phyloP scores from a whole-genome alignment of 2,888 invertebrate species.

The Ellobium chinense region DNA sequence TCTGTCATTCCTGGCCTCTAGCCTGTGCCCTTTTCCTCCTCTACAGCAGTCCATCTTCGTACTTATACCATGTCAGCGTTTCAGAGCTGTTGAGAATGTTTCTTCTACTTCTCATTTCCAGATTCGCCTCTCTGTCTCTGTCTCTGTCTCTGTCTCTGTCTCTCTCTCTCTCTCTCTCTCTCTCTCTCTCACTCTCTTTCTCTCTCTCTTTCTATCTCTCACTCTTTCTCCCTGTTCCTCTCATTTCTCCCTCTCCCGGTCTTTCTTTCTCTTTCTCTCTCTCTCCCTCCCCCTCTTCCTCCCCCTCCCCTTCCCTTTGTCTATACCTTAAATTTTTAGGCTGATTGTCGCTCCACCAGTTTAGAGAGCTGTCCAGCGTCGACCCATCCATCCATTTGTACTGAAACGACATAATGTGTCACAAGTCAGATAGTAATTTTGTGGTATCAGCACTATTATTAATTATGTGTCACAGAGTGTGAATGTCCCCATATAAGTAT shows the following conservation, averaged over 20 bases:
- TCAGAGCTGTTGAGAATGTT: no score
- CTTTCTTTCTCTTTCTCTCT: neutral
- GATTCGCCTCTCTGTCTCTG: neutral
- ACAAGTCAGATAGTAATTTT: no score
- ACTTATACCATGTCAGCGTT: no score
- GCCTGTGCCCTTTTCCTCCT: no score
- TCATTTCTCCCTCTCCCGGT: neutral
- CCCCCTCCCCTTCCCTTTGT: no score
- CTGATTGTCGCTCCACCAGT: slow-evolving; percentile 34
- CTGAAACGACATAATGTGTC: no score
- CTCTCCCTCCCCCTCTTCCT: neutral
- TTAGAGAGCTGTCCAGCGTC: neutral
- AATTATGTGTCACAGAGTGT: no score
- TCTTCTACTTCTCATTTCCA: no score
- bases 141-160: neutral
- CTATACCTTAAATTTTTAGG: slow-evolving; percentile 12
- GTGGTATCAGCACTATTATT: no score
- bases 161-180: neutral
- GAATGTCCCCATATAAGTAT: neutral
- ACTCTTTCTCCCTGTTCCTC: neutral
- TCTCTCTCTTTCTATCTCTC: neutral
- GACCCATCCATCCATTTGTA: slow-evolving; percentile 40
- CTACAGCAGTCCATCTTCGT: no score
- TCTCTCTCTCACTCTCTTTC: neutral
- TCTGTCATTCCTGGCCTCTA: no score